Evolutionary conservation across 2,888 invertebrate genomes (phyloP), one percentile per base, ranked within the genome.

Genomic region (Lepidocyrtoides sp.): DNA sequence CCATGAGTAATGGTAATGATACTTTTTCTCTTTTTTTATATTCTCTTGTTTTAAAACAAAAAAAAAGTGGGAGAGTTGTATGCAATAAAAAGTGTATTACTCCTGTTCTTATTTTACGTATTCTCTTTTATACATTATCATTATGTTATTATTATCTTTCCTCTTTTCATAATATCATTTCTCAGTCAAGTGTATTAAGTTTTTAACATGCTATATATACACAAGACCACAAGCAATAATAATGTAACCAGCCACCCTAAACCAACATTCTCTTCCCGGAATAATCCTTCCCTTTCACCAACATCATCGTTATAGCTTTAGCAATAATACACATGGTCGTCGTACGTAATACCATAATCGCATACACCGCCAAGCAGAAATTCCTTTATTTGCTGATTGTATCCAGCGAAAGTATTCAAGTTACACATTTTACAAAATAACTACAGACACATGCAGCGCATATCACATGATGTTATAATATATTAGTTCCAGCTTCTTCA

Each of bases 1-100:
- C 99, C 86, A 98, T 98, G 97, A 98, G 98, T 95, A 98, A 98
- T 96, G 99, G 99, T 99, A 84, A 93, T 92, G 72, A 14, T 51
- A 77, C 83, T 83, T 60, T 48, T 48, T 26, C 51, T 44, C 17
- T n/a, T 57, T 82, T 82, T 83, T 12, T 66, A 54, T 32, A 60
- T 66, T 66, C 66, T 29, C 77, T 0, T 32, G 8, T 79, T 51
- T 79, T 54, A 54, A 54, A 79, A 79, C 29, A n/a, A 36, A 36
- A n/a, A 36, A 36, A 54, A 72, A 23, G 20, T 12, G 41, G 17
- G 63, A 4, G 20, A 69, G 69, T 69, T 63, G 63, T 84, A 75
- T n/a, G 48, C 44, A 77, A 60, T 60, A 77, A 60, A 77, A 69
- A 51, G 66, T 60, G 60, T 60, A 57, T 66, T 84, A 48, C 32